A percentile compares a stretch with the other conserved stretches of the same genome.
These are phyloP conservation scores for Philaethria dido DNA, from an alignment of 2,888 invertebrate genomes.

Conservation along the genomic window DNA sequence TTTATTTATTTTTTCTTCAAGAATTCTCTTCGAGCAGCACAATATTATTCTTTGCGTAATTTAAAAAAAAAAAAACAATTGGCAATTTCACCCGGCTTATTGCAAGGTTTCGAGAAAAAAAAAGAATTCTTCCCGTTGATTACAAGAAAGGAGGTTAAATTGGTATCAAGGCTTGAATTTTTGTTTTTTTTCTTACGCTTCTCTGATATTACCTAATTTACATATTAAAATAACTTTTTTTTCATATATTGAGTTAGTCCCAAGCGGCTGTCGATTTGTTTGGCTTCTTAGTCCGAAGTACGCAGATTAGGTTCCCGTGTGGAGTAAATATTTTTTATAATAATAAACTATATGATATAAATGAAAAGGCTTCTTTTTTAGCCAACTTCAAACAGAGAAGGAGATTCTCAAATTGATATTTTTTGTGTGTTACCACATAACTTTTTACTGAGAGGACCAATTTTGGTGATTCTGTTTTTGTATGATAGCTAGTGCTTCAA, in stretches of 20 bases:
- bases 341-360: too few species aligned
- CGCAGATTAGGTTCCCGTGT: background rate
- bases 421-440: too few species aligned
- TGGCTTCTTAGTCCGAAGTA: background rate
- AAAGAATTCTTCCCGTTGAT: slow-evolving; percentile 34
- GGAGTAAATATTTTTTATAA: background rate
- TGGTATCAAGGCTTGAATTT: slow-evolving; percentile 28
- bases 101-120: slow-evolving; percentile 36
- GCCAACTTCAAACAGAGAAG: too few species aligned
- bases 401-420: too few species aligned
- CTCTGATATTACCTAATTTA: slow-evolving; percentile 18
- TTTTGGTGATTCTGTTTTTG: too few species aligned
- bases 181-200: background rate
- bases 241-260: background rate
- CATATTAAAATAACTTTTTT: slow-evolving; percentile 12
- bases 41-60: slow-evolving; percentile 36
- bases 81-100: slow-evolving; percentile 41
- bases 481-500: too few species aligned
- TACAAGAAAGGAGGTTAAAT: slow-evolving; percentile 36
- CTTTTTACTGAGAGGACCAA: too few species aligned
- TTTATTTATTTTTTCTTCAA: slow-evolving; percentile 1
- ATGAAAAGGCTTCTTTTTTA: too few species aligned
- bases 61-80: slow-evolving; percentile 38
- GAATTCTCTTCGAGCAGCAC: slow-evolving; percentile 20
- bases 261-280: background rate